Evolutionary conservation across 1,140 invertebrate species (phyloP), one percentile per base, ranked within the genome.

Genomic region (Sinonovacula constricta): DNA sequence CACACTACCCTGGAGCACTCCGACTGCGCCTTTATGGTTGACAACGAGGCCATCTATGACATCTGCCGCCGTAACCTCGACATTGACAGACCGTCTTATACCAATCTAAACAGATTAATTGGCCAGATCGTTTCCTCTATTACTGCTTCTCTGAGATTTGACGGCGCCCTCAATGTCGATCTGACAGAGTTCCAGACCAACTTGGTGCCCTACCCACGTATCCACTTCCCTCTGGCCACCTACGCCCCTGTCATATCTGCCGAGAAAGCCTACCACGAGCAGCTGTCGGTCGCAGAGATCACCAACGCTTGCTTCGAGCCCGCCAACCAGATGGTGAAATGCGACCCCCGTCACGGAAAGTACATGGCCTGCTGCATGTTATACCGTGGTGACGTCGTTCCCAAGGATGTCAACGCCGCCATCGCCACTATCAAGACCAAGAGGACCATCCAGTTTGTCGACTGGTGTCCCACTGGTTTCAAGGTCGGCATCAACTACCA

Each of bases 321-420:
- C n/a, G n/a, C n/a, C n/a, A n/a, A n/a, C n/a, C n/a, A n/a, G n/a
- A n/a, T n/a, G n/a, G n/a, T n/a, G n/a, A 95, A 96, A 90, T 96
- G 81, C 54, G 83, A 85, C 90, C 95, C 95, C 4, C 93, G 95
- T 83, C 94, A 95, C 90, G 95, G 95, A 75, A 96, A 97, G 88
- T 86, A 79, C 63, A 96, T 97, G 95, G 95, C 92, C n/a, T n/a
- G n/a, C n/a, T n/a, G n/a, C n/a, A n/a, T n/a, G n/a, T n/a, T n/a
- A n/a, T n/a, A n/a, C n/a, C n/a, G n/a, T n/a, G n/a, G n/a, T n/a
- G n/a, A n/a, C n/a, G n/a, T n/a, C n/a, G n/a, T n/a, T n/a, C n/a
- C 95, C 0, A 97, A 97, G 87, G 96, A 96, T 88, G 95, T 97
- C 1, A 96, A 96, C 88, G 95, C 95, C 24, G 95, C 96, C 45